Percentiles rank a stretch among this genome's conserved stretches.
Evolutionary conservation across 2,888 invertebrate species (phyloP).

Genomic region (Agrotis puta): DNA sequence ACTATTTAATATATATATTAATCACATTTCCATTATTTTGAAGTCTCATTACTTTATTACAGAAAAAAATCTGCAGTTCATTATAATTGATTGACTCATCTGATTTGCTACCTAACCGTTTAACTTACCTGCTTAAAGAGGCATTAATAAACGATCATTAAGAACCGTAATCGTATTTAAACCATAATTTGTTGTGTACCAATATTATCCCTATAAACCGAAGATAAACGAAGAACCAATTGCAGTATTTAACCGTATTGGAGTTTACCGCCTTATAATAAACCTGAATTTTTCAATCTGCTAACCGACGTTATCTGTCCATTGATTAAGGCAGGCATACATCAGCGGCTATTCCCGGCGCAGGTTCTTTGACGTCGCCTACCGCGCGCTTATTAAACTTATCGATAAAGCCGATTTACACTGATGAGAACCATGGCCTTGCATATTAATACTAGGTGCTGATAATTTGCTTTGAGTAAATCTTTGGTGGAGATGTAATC

Average conservation of each 20-base stretch:
- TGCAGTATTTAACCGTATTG: conserved; percentile 46
- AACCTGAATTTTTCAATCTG: conserved; percentile 66
- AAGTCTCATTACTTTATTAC: neutral
- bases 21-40: neutral
- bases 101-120: conserved; percentile 22
- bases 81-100: conserved; percentile 29
- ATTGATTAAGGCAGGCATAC: conserved; percentile 74
- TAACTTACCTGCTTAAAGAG: conserved; percentile 6
- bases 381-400: conserved; percentile 72
- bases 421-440: conserved; percentile 77
- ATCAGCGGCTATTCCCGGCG: conserved; percentile 68
- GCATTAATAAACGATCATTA: conserved; percentile 35
- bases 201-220: conserved; percentile 42
- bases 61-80: neutral
- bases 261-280: conserved; percentile 48
- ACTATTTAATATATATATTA: neutral
- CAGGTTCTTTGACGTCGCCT: conserved; percentile 70
- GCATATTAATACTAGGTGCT: conserved; percentile 75
- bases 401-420: conserved; percentile 79
- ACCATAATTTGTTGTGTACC: conserved; percentile 30
- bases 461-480: conserved; percentile 51
- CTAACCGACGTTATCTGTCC: conserved; percentile 72
- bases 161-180: conserved; percentile 38
- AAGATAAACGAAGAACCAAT: conserved; percentile 47
- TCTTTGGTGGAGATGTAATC: conserved; percentile 41